Evolutionary conservation across 2,888 invertebrate genomes (phyloP).

Genomic region (Dasysyrphus tricinctus): DNA sequence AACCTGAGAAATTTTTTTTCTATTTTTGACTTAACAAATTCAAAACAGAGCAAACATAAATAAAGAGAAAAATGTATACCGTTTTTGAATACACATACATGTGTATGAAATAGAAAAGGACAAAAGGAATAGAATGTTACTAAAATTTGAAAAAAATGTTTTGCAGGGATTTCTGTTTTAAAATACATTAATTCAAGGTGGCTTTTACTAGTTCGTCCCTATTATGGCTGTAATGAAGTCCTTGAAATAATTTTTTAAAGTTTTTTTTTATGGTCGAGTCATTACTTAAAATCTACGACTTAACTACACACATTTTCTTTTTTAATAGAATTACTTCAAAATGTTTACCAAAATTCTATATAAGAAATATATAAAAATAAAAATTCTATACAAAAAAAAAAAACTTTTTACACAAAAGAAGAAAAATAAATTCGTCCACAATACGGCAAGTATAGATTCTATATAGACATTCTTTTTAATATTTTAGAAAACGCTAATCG

Average conservation of each 20-base stretch:
- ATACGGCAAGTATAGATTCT: constrained; percentile 61
- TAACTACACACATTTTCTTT: background rate
- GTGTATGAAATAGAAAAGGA: too few relatives aligned
- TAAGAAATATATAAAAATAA: constrained; percentile 6
- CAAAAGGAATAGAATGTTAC: too few relatives aligned
- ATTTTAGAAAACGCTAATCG: constrained; percentile 29
- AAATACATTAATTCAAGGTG: background rate
- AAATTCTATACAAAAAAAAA: constrained; percentile 2
- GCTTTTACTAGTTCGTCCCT: background rate
- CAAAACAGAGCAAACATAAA: too few relatives aligned
- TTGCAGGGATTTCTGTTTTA: background rate
- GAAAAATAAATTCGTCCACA: constrained; percentile 50
- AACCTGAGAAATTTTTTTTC: too few relatives aligned
- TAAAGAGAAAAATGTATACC: too few relatives aligned
- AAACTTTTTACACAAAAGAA: background rate
- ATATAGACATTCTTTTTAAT: constrained; percentile 2
- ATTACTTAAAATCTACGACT: background rate
- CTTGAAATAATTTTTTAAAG: background rate
- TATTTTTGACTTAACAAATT: too few relatives aligned
- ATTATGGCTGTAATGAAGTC: background rate
- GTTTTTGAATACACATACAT: too few relatives aligned
- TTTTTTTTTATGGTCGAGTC: background rate
- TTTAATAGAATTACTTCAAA: background rate
- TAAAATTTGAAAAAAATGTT: too few relatives aligned
- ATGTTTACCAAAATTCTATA: background rate